A percentile compares a stretch with the other conserved stretches of the same genome.
These are phyloP conservation scores for Polia nebulosa DNA, from an alignment of 2,888 invertebrate species.

Conservation along the genomic window DNA sequence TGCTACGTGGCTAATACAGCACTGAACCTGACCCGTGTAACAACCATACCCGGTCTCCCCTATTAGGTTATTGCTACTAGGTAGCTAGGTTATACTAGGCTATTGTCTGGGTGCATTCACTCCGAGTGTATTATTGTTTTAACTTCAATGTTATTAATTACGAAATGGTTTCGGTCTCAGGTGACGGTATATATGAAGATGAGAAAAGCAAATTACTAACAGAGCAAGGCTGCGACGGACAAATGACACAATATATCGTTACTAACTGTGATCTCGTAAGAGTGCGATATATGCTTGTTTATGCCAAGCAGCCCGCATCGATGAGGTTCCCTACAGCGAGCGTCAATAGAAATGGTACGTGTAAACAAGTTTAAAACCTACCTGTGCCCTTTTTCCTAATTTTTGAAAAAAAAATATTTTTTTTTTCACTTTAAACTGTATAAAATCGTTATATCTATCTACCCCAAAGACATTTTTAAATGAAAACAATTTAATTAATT, in stretches of 20 bases:
- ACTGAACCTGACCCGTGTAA: too few relatives aligned
- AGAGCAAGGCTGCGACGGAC: conserved; percentile 88
- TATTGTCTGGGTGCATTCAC: neutral
- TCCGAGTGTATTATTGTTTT: conserved; percentile 3
- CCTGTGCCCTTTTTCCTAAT: neutral
- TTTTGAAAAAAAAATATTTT: too few relatives aligned
- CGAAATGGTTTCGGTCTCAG: conserved; percentile 59
- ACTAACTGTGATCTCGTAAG: conserved; percentile 94
- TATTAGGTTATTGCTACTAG: too few relatives aligned
- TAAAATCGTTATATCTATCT: too few relatives aligned
- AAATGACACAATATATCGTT: conserved; percentile 93
- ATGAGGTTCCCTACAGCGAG: conserved; percentile 82
- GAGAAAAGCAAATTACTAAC: conserved; percentile 74
- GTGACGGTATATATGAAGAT: conserved; percentile 79
- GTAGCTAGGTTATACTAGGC: too few relatives aligned
- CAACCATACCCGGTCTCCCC: too few relatives aligned
- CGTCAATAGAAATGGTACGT: conserved; percentile 80
- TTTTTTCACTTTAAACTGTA: too few relatives aligned
- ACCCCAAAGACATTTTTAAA: too few relatives aligned
- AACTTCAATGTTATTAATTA: conserved; percentile 3
- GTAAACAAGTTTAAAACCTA: neutral
- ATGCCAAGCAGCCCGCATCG: conserved; percentile 89
- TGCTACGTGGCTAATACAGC: too few relatives aligned
- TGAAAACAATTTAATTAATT: too few relatives aligned
- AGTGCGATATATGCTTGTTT: conserved; percentile 94